A percentile compares a stretch with the other conserved stretches of the same genome.
Conservation (phyloP, 2,797 vertebrate genomes). For the Helarctos malayanus region DNA sequence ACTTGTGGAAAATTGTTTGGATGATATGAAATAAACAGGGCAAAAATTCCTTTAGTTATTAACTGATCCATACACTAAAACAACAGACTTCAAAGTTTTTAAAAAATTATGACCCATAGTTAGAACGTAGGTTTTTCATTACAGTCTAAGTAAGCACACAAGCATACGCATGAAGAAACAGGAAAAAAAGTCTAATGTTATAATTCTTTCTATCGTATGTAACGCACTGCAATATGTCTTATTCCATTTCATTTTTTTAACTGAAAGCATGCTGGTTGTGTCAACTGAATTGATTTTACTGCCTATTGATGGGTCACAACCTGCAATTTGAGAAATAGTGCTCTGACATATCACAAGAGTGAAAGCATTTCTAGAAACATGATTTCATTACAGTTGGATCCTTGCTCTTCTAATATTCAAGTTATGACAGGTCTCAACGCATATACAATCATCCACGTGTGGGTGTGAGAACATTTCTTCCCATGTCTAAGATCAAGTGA, state of each 20-base stretch:
- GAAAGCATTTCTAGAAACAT: constrained; percentile 64
- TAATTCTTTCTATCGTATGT: neutral
- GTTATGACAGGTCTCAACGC: constrained; percentile 74
- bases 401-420: constrained; percentile 71
- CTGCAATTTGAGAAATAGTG: neutral
- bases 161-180: neutral
- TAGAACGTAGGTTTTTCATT: constrained; percentile 39
- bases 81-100: neutral
- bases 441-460: constrained; percentile 79
- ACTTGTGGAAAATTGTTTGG: constrained; percentile 46
- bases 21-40: neutral
- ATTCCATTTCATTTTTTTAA: neutral
- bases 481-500: constrained; percentile 76
- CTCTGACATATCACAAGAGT: neutral
- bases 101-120: neutral
- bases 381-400: constrained; percentile 62
- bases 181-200: neutral
- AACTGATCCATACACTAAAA: neutral
- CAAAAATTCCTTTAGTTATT: constrained; percentile 13
- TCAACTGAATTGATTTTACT: neutral
- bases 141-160: neutral
- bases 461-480: constrained; percentile 88
- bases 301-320: neutral
- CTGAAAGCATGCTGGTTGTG: neutral
- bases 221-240: neutral